Conservation (phyloP, 1,140 invertebrate genomes). For the Bombus cullumanus region DNA sequence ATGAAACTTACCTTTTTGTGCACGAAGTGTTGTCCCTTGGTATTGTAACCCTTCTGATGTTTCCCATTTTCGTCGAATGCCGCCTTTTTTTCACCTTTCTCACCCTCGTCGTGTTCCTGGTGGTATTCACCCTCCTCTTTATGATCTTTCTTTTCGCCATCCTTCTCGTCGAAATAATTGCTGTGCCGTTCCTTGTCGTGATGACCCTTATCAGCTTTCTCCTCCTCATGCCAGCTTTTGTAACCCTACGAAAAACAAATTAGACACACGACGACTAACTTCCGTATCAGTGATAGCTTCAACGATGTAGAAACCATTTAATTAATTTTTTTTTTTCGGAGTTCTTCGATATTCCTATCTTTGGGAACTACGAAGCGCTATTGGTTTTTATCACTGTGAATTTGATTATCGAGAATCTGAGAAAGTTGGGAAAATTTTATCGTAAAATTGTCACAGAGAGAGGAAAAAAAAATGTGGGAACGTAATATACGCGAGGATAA, state of each 20-base stretch:
- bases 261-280: background rate
- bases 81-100: constrained; percentile 75
- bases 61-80: constrained; percentile 79
- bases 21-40: constrained; percentile 81
- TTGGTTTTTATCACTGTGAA: no score
- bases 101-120: constrained; percentile 74
- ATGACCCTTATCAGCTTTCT: constrained; percentile 79
- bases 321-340: background rate
- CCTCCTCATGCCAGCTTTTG: constrained; percentile 78
- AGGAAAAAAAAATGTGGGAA: no score
- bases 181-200: constrained; percentile 79
- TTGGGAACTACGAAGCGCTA: no score
- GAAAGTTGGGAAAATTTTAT: no score
- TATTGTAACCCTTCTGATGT: constrained; percentile 82
- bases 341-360: no score
- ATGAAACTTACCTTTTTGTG: constrained; percentile 79
- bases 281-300: no score
- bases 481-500: no score
- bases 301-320: background rate
- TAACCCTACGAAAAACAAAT: constrained; percentile 70
- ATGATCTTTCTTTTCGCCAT: constrained; percentile 78
- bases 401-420: no score
- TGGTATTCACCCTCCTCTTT: constrained; percentile 78
- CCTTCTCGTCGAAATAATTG: constrained; percentile 77
- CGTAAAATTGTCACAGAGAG: no score